Base-by-base conservation (phyloP, 2,113 vertebrate species). In the Hippoglossus stenolepis region DNA sequence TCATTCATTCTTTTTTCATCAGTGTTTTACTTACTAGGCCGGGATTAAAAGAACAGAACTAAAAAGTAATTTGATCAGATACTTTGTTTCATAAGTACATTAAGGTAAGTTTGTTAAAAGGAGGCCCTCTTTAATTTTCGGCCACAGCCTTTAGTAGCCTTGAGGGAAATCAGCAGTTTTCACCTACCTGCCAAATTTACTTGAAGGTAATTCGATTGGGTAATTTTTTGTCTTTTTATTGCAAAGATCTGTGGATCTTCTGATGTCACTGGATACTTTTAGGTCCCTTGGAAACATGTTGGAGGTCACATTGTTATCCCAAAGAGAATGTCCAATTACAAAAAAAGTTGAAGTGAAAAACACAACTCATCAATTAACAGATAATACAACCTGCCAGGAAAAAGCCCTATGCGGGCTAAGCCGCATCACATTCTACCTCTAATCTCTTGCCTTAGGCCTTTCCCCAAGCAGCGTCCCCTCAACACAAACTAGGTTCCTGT, bases 381-480 rank as follows among this genome's bases (percentile, higher is more conserved):
- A 66, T 49, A 65, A 73, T 60, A 64, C 35, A 76, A 47, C 26
- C 62, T 57, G 63, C 57, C 53, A 56, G 76, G 77, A 76, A 67
- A 81, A 73, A 54, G 58, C 69, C 64, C 65, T 70, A 38, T 78
- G 63, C 65, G 43, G 43, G 73, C 67, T 75, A 21, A 85, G 77
- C 83, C 77, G 73, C 71, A 67, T 84, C 83, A 82, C 63, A 65
- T 71, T 76, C 54, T 73, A 73, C 70, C 61, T 85, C 68, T 85
- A 77, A 91, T 85, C 88, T 85, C 47, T 80, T 49, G 89, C 90
- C 90, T 86, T 14, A 58, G 85, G 83, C 77, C 18, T 80, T 77
- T 87, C 79, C 14, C 57, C 60, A 4, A 85, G 82, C 82, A 61
- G 66, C 85, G 71, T 74, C 78, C 78, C 72, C 85, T 69, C 75